These are phyloP conservation scores for Platysternon megacephalum DNA, from an alignment of 2,113 vertebrate species.

Conservation along the genomic window DNA sequence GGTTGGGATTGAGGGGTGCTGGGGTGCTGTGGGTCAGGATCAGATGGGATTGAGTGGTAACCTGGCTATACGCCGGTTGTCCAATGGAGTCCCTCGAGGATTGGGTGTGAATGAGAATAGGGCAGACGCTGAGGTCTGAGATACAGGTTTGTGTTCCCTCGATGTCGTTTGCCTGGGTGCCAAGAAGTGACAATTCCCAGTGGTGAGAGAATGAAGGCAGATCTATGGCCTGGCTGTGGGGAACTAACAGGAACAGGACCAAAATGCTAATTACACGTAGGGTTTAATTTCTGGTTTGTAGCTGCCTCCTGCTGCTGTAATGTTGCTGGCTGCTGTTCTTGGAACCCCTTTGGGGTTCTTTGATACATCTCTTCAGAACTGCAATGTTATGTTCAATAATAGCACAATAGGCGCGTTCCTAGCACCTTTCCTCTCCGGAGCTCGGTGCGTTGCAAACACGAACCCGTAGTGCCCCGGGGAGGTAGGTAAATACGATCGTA, in stretches of 20 bases:
- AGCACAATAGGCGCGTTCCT: fast-evolving
- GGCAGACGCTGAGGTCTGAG: neutral
- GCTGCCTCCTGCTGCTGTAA: neutral
- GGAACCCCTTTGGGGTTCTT: slow-evolving; percentile 41
- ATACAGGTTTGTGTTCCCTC: no score
- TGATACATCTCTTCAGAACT: neutral
- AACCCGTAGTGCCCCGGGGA: no score
- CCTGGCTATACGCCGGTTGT: neutral
- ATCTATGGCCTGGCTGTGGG: neutral
- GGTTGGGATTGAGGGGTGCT: neutral
- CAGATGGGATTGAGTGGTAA: neutral
- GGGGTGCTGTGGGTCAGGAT: neutral
- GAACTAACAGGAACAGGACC: slow-evolving; percentile 5
- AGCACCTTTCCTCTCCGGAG: neutral
- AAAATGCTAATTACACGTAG: slow-evolving; percentile 20
- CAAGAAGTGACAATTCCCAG: fast-evolving
- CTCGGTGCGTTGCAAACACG: neutral
- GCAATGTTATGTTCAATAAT: neutral
- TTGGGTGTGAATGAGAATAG: neutral
- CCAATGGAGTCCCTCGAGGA: neutral
- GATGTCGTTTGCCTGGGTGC: neutral
- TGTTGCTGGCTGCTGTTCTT: slow-evolving; percentile 33
- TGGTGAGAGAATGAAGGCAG: neutral
- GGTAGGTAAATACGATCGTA: fast-evolving
- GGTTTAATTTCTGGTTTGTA: slow-evolving; percentile 41